phyloP scores from a whole-genome alignment of 2,113 vertebrate species.

The Ascaphus truei region DNA sequence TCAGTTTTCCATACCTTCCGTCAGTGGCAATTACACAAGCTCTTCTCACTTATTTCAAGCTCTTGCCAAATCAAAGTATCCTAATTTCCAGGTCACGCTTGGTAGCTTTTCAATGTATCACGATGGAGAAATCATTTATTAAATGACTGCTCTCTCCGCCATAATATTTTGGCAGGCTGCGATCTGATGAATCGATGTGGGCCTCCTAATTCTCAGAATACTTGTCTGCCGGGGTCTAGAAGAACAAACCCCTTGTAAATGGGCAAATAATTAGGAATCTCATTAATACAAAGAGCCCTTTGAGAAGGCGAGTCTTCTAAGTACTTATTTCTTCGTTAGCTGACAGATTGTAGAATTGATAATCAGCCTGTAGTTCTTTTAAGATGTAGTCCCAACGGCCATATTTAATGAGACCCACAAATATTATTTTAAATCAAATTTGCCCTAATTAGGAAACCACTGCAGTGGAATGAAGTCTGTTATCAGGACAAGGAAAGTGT shows the following conservation, averaged over 20 bases:
- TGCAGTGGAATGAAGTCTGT: background rate
- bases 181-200: too few species aligned
- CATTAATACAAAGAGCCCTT: background rate
- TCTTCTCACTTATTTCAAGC: background rate
- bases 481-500: background rate
- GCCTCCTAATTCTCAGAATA: too few species aligned
- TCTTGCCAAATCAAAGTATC: background rate
- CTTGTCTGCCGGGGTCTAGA: background rate
- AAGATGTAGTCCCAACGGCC: background rate
- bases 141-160: background rate
- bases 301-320: conserved; percentile 6
- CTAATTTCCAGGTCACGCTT: background rate
- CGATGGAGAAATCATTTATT: background rate
- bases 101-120: background rate
- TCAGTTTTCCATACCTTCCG: conserved; percentile 21
- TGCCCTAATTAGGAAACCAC: background rate
- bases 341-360: background rate
- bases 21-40: conserved; percentile 3
- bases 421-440: background rate
- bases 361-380: background rate
- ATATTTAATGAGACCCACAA: background rate
- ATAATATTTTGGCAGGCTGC: background rate
- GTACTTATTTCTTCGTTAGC: conserved; percentile 2
- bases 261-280: background rate
- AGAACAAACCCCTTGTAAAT: background rate